Evolutionary conservation across 2,888 invertebrate genomes (phyloP).

Genomic region (Crematogaster levior): DNA sequence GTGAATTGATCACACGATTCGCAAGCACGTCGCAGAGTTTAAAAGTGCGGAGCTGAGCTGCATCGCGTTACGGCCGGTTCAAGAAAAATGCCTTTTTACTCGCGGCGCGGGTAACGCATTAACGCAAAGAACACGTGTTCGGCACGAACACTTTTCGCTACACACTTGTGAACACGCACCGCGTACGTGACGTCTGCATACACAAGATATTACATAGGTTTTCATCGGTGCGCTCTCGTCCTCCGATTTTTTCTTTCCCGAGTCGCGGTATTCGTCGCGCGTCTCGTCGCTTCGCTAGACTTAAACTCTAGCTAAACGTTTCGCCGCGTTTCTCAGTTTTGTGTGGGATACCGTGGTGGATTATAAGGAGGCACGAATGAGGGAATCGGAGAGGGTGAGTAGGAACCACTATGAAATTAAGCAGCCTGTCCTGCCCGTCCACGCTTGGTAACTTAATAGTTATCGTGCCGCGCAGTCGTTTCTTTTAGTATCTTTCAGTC

Average conservation of each 20-base stretch:
- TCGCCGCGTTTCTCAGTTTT: constrained; percentile 40
- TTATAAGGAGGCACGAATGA: neutral
- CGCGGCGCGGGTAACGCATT: constrained; percentile 68
- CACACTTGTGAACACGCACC: constrained; percentile 79
- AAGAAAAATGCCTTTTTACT: constrained; percentile 67
- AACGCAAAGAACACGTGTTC: constrained; percentile 78
- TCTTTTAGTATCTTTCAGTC: constrained; percentile 38
- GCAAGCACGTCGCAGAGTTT: neutral
- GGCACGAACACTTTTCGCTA: constrained; percentile 74
- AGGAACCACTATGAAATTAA: constrained; percentile 30
- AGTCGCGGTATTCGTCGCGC: neutral
- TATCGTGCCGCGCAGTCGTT: constrained; percentile 53
- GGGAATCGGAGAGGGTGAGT: constrained; percentile 8
- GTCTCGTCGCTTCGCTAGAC: neutral
- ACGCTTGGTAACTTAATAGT: constrained; percentile 32
- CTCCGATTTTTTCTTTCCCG: neutral
- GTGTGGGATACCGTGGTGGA: constrained; percentile 33
- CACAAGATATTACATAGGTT: constrained; percentile 69
- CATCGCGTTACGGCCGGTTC: constrained; percentile 63
- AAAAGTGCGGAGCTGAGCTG: constrained; percentile 52
- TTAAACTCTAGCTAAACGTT: neutral
- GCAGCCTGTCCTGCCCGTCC: constrained; percentile 1
- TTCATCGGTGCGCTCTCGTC: constrained; percentile 26
- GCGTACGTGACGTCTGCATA: constrained; percentile 81
- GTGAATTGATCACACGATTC: neutral